Base-by-base conservation (phyloP, 2,888 invertebrate species). In the Nomada ruficornis region DNA sequence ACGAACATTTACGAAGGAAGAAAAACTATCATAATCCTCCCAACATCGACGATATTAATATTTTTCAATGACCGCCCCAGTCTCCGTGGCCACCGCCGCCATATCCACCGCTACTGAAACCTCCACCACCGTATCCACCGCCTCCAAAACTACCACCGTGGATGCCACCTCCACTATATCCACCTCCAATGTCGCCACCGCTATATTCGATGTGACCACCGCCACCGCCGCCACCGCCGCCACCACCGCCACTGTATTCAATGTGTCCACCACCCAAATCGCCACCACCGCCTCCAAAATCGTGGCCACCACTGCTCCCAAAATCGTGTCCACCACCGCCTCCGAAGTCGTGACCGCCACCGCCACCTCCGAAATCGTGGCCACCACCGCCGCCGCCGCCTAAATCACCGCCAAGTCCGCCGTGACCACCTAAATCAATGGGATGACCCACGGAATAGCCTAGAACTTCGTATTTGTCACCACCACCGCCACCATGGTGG, bases 391-490 rank as follows among this genome's bases (percentile, higher is more conserved):
- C 72, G 20, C 79, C 80, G 64, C 85, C 87, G 0, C 82, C 87
- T 26, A 86, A 78, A 13, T 89, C 89, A 26, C 86, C 88, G 13
- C 88, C 90, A 1, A 85, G 83, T 7, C 81, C 86, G 2, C 87
- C 87, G 26, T 88, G 91, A 18, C 89, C 88, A 20, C 91, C 93
- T 36, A 93, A 90, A 88, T 91, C 89, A 23, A 91, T 89, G 0
- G 93, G 96, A 1, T 96, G 96, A 75, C 96, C 95, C 0, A 96
- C 96, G 57, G 96, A 96, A 91, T 96, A 96, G 5, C 96, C 96
- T 7, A 96, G 95, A 0, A 96, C 96, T 90, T 96, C 96, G 93
- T 96, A 96, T 89, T 96, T 95, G 90, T 96, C 96, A 57, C 95
- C 95, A 44, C 94, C 93, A 63, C 94, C 94, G 60, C 94, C 95